Evolutionary conservation across 1,140 invertebrate genomes (phyloP).

Genomic region (Philopotamus ludificatus): DNA sequence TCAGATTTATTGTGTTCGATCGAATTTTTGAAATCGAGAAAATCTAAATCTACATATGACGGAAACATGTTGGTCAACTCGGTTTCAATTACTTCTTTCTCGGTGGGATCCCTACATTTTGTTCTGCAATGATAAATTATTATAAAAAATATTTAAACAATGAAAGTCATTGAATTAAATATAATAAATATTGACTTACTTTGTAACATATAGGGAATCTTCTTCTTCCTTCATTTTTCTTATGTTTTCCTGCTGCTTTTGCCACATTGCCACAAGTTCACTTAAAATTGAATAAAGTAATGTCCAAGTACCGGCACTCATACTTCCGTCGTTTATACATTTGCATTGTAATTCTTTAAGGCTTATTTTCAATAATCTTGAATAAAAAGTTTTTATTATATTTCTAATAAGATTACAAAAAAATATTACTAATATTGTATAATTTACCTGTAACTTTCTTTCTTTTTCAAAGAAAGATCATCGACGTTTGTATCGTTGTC

Average conservation of each 20-base stretch:
- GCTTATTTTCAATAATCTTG: constrained; percentile 64
- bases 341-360: constrained; percentile 65
- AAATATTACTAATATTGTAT: constrained; percentile 5
- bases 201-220: constrained; percentile 79
- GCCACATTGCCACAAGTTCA: constrained; percentile 70
- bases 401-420: not conserved
- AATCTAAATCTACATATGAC: constrained; percentile 68
- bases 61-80: constrained; percentile 80
- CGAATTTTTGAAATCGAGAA: constrained; percentile 59
- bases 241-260: constrained; percentile 68
- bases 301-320: constrained; percentile 54
- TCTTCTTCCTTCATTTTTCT: constrained; percentile 70
- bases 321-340: constrained; percentile 50
- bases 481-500: not conserved
- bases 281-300: constrained; percentile 60
- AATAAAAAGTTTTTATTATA: constrained; percentile 41
- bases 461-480: constrained; percentile 18
- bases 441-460: constrained; percentile 45
- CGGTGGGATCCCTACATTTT: constrained; percentile 63
- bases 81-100: constrained; percentile 70
- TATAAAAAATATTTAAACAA: too few relatives aligned
- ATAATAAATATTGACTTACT: constrained; percentile 51
- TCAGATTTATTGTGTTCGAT: constrained; percentile 45
- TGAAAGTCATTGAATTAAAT: constrained; percentile 45
- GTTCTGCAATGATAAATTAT: too few relatives aligned